These are phyloP conservation scores for Drosophila littoralis DNA, from an alignment of 1,140 invertebrate genomes.

Conservation along the genomic window DNA sequence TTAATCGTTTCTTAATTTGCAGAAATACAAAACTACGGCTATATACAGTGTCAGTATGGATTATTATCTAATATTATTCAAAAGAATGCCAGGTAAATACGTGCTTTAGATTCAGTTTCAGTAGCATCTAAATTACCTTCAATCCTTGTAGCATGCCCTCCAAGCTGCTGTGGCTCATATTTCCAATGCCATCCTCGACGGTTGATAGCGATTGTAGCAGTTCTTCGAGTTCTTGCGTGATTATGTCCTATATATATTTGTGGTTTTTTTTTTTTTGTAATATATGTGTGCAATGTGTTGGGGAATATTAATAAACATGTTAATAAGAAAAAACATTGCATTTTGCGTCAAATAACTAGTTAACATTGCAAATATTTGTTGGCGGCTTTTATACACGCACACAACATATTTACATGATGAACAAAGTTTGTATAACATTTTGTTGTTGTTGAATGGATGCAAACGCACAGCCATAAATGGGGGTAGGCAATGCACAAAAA, in stretches of 20 bases:
- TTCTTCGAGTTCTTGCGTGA: slow-evolving; percentile 88
- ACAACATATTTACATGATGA: slow-evolving; percentile 66
- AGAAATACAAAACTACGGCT: slow-evolving; percentile 32
- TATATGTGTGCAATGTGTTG: slow-evolving; percentile 39
- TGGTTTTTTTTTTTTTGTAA: slow-evolving; percentile 31
- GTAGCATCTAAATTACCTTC: slow-evolving; percentile 86
- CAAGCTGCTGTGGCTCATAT: slow-evolving; percentile 89
- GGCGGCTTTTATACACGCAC: slow-evolving; percentile 59
- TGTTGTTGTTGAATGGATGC: slow-evolving; percentile 51
- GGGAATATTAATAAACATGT: slow-evolving; percentile 63
- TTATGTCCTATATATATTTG: slow-evolving; percentile 86
- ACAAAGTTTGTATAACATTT: slow-evolving; percentile 27
- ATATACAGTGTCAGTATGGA: slow-evolving; percentile 65
- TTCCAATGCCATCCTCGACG: slow-evolving; percentile 87
- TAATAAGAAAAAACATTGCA: slow-evolving; percentile 66
- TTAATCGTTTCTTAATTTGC: slow-evolving; percentile 59
- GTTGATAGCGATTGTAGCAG: slow-evolving; percentile 87
- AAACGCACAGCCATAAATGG: slow-evolving; percentile 53
- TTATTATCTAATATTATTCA: slow-evolving; percentile 26
- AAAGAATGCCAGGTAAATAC: slow-evolving; percentile 16
- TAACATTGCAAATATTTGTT: slow-evolving; percentile 66
- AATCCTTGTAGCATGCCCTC: slow-evolving; percentile 88
- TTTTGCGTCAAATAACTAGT: slow-evolving; percentile 19
- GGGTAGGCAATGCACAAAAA: slow-evolving; percentile 35
- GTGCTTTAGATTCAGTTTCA: slow-evolving; percentile 38